Conservation (phyloP, 2,113 vertebrate genomes). For the Tetraodon nigroviridis region DNA sequence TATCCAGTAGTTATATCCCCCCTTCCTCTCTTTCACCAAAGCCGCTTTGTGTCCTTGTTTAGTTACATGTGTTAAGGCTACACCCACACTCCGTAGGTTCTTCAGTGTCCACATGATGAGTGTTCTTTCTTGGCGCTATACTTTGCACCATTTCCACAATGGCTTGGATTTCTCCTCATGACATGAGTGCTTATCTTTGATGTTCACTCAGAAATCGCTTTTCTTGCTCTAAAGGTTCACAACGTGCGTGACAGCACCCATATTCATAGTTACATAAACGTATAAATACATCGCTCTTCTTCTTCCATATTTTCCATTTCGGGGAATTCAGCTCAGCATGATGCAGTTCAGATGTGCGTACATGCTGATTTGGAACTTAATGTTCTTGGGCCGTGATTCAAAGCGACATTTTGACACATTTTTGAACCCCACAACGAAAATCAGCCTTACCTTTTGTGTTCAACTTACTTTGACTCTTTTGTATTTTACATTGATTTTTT, state of each 20-base stretch:
- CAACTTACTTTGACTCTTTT: background rate
- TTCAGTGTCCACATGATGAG: conserved; percentile 14
- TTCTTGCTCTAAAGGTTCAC: no score
- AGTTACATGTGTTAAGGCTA: background rate
- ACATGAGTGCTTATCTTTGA: no score
- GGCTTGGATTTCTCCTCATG: background rate
- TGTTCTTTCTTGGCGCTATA: background rate
- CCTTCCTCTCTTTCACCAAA: conserved; percentile 11
- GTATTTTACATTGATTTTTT: background rate
- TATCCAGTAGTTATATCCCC: conserved; percentile 39
- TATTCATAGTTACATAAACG: no score
- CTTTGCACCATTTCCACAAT: conserved; percentile 5
- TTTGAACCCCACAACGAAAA: background rate
- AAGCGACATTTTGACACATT: conserved; percentile 1
- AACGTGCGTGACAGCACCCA: no score
- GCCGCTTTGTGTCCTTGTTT: background rate
- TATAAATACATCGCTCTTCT: no score
- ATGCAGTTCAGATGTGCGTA: conserved; percentile 12
- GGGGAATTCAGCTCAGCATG: background rate
- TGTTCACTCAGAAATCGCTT: no score
- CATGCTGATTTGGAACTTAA: conserved; percentile 16
- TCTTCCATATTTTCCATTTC: no score
- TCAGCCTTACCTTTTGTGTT: background rate
- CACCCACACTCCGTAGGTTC: background rate
- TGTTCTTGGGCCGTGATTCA: conserved; percentile 5